Percentiles rank a stretch among this genome's conserved stretches.
These are phyloP conservation scores for Thalassoma bifasciatum DNA, from an alignment of 2,113 vertebrate species.

Conservation along the genomic window DNA sequence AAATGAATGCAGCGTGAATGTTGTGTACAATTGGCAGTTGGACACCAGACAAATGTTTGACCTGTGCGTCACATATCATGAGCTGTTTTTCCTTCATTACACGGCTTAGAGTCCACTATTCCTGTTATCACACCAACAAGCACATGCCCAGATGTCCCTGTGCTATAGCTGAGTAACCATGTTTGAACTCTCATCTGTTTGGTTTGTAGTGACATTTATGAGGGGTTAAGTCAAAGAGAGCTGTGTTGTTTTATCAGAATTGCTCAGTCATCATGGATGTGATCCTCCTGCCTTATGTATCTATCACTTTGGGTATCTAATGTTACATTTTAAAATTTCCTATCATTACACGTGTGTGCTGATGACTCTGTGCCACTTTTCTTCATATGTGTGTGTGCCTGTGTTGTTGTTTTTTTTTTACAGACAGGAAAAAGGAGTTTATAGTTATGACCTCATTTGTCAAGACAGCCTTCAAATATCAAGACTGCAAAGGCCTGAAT, in stretches of 20 bases:
- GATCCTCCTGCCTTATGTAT: constrained; percentile 54
- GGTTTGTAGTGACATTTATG: neutral
- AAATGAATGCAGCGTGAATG: constrained; percentile 74
- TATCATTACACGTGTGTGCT: constrained; percentile 35
- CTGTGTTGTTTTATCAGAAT: constrained; percentile 43
- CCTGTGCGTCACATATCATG: constrained; percentile 37
- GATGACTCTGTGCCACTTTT: constrained; percentile 53
- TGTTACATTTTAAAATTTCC: constrained; percentile 4
- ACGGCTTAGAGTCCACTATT: constrained; percentile 34
- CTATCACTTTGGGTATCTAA: constrained; percentile 27
- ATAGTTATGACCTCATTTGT: constrained; percentile 39
- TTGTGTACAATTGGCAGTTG: constrained; percentile 52
- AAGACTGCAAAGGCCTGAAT: constrained; percentile 65
- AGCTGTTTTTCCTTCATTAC: constrained; percentile 38
- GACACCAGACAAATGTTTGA: constrained; percentile 33
- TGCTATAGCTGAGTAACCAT: constrained; percentile 24
- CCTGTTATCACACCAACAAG: constrained; percentile 37
- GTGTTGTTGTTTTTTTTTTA: constrained; percentile 34
- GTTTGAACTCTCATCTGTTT: constrained; percentile 13
- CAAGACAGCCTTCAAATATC: constrained; percentile 30
- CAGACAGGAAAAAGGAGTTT: constrained; percentile 32
- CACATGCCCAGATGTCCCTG: constrained; percentile 58
- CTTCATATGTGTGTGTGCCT: constrained; percentile 29
- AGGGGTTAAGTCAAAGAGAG: constrained; percentile 45
- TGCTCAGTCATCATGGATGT: constrained; percentile 28